Conservation (phyloP, 2,797 vertebrate species). For the Thunnus albacares region DNA sequence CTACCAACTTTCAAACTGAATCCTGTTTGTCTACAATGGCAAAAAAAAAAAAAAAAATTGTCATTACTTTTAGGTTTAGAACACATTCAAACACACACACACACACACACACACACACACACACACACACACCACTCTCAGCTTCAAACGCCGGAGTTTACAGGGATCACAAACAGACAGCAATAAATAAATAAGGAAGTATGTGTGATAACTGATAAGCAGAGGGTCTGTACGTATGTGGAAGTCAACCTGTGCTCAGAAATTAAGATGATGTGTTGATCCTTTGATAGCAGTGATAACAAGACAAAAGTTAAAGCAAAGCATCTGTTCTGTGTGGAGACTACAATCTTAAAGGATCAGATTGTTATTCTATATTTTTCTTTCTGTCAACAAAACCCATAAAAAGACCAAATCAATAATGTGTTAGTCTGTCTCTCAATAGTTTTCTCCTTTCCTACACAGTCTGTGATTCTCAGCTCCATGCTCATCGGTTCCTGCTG, state of each 20-base stretch:
- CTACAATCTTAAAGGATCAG: slow-evolving; percentile 3
- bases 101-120: slow-evolving; percentile 42
- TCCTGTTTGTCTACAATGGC: slow-evolving; percentile 45
- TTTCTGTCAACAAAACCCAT: slow-evolving; percentile 36
- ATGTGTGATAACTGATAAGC: slow-evolving; percentile 2
- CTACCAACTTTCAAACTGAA: slow-evolving; percentile 24
- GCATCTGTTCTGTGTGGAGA: slow-evolving; percentile 3
- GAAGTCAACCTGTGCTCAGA: slow-evolving; percentile 17
- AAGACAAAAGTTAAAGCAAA: slow-evolving; percentile 41
- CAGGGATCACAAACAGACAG: slow-evolving; percentile 41
- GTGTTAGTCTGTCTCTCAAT: background rate
- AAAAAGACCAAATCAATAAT: slow-evolving; percentile 6
- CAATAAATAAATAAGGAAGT: slow-evolving; percentile 64
- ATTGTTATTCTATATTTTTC: background rate
- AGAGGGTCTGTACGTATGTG: background rate
- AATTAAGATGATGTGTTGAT: background rate
- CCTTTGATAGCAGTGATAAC: slow-evolving; percentile 51
- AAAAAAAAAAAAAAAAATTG: slow-evolving; percentile 2
- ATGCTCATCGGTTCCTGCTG: background rate
- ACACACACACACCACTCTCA: slow-evolving; percentile 44
- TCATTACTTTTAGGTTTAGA: slow-evolving; percentile 40
- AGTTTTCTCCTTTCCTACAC: background rate
- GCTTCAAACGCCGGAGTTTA: slow-evolving; percentile 32
- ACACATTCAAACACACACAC: slow-evolving; percentile 58
- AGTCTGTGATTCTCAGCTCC: background rate